These are phyloP conservation scores for Raillietiella orientalis DNA, from an alignment of 2,888 invertebrate species.

Conservation along the genomic window DNA sequence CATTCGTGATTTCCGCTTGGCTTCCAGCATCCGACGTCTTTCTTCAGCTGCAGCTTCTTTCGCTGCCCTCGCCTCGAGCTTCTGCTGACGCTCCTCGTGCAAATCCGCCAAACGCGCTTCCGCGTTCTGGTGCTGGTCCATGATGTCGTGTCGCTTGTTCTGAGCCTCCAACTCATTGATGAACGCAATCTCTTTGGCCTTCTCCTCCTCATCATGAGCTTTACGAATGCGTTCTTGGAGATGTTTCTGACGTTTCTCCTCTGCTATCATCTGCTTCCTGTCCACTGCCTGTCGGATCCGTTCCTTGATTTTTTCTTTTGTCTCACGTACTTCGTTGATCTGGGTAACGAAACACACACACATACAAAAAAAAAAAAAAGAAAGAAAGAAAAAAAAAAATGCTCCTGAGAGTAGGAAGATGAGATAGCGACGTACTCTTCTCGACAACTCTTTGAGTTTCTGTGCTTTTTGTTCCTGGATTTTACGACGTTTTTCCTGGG, in stretches of 20 bases:
- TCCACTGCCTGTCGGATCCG: too few relatives aligned
- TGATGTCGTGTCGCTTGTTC: constrained; percentile 65
- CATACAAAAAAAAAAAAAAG: constrained; percentile 7
- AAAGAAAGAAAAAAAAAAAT: neutral
- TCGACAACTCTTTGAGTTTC: constrained; percentile 48
- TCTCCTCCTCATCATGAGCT: constrained; percentile 90
- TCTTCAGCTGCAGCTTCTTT: constrained; percentile 86
- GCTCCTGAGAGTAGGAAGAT: too few relatives aligned
- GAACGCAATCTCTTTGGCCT: constrained; percentile 84
- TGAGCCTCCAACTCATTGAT: constrained; percentile 85
- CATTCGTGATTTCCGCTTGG: constrained; percentile 26
- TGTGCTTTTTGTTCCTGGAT: constrained; percentile 50
- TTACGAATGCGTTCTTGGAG: constrained; percentile 43
- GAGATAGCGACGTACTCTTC: constrained; percentile 31
- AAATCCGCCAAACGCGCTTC: constrained; percentile 26
- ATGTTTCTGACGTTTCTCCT: constrained; percentile 57
- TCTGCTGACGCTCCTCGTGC: constrained; percentile 51
- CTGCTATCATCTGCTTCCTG: constrained; percentile 24
- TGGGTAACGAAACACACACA: constrained; percentile 8
- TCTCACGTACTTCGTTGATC: constrained; percentile 27
- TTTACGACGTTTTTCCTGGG: constrained; percentile 50
- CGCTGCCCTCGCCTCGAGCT: constrained; percentile 66
- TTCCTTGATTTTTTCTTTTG: constrained; percentile 53
- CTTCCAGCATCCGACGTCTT: constrained; percentile 46
- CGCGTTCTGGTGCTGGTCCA: constrained; percentile 34